Conservation (phyloP, 2,113 vertebrate genomes). For the Nanorana parkeri region DNA sequence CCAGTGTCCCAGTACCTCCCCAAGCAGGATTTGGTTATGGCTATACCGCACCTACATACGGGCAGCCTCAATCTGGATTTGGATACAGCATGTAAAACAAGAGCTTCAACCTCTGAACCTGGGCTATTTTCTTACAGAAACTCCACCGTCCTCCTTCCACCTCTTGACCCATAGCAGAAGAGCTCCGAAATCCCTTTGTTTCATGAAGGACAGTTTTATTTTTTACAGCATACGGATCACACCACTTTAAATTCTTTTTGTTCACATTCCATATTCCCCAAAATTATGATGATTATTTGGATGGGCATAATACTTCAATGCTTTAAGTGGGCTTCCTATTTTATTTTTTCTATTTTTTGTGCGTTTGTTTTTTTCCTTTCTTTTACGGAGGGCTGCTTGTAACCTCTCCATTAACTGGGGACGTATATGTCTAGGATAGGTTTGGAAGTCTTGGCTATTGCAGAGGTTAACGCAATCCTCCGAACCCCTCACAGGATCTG, state of each 20-base stretch:
- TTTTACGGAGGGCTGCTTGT: slow-evolving; percentile 72
- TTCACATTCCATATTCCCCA: slow-evolving; percentile 95
- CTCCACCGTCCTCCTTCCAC: slow-evolving; percentile 83
- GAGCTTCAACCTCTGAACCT: slow-evolving; percentile 69
- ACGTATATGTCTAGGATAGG: background rate
- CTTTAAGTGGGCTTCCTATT: slow-evolving; percentile 70
- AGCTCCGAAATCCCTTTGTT: slow-evolving; percentile 80
- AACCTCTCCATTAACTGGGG: slow-evolving; percentile 33
- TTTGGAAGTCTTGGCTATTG: slow-evolving; percentile 18
- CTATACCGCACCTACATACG: slow-evolving; percentile 90
- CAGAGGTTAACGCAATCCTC: slow-evolving; percentile 14
- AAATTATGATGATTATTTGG: slow-evolving; percentile 77
- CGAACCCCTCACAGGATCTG: slow-evolving; percentile 35
- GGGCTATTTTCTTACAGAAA: slow-evolving; percentile 80
- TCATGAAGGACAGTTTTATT: slow-evolving; percentile 96
- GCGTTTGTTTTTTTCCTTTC: slow-evolving; percentile 33
- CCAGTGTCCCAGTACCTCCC: slow-evolving; percentile 90
- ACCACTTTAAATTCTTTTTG: slow-evolving; percentile 78
- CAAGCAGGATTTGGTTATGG: slow-evolving; percentile 93
- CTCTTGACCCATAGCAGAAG: slow-evolving; percentile 76
- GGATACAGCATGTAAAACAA: slow-evolving; percentile 93
- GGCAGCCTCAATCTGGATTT: slow-evolving; percentile 90
- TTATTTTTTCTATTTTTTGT: slow-evolving; percentile 58
- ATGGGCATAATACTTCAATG: slow-evolving; percentile 76
- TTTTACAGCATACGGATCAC: slow-evolving; percentile 85